phyloP scores from a whole-genome alignment of 1,140 invertebrate species.

The Pachyrhynchus sulphureomaculatus region DNA sequence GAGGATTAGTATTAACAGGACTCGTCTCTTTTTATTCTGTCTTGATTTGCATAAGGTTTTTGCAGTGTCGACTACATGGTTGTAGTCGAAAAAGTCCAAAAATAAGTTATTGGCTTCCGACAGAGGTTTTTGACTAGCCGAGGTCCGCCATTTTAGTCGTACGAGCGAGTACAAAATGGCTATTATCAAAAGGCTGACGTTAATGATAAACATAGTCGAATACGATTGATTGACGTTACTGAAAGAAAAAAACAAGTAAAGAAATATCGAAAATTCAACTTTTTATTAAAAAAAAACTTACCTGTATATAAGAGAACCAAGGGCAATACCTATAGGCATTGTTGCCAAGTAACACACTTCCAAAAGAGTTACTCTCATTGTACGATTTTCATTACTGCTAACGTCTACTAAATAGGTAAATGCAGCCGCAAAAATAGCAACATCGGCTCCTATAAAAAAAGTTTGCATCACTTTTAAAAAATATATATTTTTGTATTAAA shows the following conservation, averaged over 20 bases:
- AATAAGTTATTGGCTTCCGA: constrained; percentile 60
- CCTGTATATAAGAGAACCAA: constrained; percentile 52
- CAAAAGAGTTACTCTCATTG: constrained; percentile 69
- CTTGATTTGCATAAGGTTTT: constrained; percentile 57
- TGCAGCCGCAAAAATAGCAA: constrained; percentile 71
- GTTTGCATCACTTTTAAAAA: no score
- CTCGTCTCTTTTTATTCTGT: constrained; percentile 56
- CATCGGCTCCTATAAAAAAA: constrained; percentile 55
- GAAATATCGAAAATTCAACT: no score
- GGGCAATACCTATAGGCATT: constrained; percentile 70
- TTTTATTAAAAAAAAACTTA: background rate
- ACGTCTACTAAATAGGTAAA: constrained; percentile 76
- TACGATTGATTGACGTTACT: constrained; percentile 62
- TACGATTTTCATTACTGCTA: constrained; percentile 62
- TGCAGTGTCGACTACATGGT: constrained; percentile 63
- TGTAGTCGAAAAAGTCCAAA: constrained; percentile 69
- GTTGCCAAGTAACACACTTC: constrained; percentile 72
- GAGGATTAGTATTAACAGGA: constrained; percentile 64
- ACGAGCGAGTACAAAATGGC: constrained; percentile 64
- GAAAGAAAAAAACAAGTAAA: constrained; percentile 58
- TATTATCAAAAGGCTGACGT: constrained; percentile 59
- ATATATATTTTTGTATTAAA: no score
- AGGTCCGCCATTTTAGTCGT: constrained; percentile 66
- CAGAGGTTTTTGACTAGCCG: constrained; percentile 59
- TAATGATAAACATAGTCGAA: constrained; percentile 69